phyloP scores from a whole-genome alignment of 1,140 invertebrate genomes.

The Dryas iulia region DNA sequence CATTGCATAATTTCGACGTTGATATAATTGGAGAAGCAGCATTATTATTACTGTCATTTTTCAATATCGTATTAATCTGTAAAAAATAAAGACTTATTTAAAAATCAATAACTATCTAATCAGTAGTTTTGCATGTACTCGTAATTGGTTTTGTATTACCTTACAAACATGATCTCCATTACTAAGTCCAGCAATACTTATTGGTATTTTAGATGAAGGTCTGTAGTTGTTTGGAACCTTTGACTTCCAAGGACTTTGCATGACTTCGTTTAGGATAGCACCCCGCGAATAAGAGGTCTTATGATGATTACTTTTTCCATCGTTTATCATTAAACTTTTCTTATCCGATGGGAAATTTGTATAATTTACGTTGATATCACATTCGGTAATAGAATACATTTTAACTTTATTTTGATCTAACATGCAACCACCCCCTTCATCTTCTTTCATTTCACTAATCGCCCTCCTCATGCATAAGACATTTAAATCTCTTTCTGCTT shows the following conservation, averaged over 20 bases:
- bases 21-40: neutral
- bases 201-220: slow-evolving; percentile 42
- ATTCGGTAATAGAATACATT: neutral
- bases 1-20: neutral
- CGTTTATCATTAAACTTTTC: neutral
- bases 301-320: neutral
- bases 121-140: neutral
- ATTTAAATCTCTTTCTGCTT: neutral
- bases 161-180: neutral
- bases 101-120: neutral
- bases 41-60: neutral
- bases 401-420: neutral
- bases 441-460: neutral
- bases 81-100: neutral
- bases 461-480: neutral
- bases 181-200: neutral
- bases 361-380: neutral
- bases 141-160: neutral
- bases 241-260: slow-evolving; percentile 57
- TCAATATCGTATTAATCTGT: neutral
- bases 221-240: slow-evolving; percentile 47
- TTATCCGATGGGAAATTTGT: neutral
- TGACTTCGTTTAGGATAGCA: slow-evolving; percentile 52
- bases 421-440: neutral
- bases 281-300: slow-evolving; percentile 5